Conservation (phyloP, 2,797 vertebrate genomes). For the Basileuterus tristriatus region DNA sequence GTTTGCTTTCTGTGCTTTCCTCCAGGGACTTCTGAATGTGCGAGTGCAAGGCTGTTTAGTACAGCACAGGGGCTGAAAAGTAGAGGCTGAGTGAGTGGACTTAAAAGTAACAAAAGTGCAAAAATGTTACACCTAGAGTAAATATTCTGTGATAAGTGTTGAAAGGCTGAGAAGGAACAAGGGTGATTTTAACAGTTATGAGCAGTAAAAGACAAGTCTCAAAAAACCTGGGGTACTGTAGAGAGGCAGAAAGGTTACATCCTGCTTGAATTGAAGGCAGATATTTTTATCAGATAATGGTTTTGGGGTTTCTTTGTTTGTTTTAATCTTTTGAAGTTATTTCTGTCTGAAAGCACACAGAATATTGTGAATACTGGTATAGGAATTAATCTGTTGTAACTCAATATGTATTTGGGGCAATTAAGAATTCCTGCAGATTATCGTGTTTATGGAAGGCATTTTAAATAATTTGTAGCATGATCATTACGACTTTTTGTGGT, state of each 20-base stretch:
- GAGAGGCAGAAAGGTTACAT: neutral
- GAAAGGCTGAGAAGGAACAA: neutral
- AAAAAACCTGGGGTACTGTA: neutral
- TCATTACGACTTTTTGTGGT: neutral
- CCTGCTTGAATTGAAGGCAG: neutral
- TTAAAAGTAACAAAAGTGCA: neutral
- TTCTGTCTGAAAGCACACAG: neutral
- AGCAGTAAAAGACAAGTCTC: neutral
- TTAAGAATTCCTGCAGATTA: neutral
- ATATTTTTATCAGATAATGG: neutral
- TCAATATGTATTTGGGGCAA: neutral
- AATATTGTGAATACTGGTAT: neutral
- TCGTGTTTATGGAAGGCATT: neutral
- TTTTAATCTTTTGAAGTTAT: neutral
- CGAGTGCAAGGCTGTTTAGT: rapidly evolving
- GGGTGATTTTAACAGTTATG: neutral
- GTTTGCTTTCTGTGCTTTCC: neutral
- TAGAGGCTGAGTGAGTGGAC: neutral
- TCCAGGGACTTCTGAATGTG: neutral
- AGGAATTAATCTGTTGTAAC: neutral
- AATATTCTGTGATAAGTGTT: neutral
- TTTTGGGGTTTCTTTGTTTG: neutral
- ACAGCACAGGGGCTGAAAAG: neutral
- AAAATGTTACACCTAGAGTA: neutral
- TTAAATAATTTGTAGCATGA: neutral